Evolutionary conservation across 2,888 invertebrate species (phyloP), one percentile per base, ranked within the genome.

Genomic region (Phalera bucephala): DNA sequence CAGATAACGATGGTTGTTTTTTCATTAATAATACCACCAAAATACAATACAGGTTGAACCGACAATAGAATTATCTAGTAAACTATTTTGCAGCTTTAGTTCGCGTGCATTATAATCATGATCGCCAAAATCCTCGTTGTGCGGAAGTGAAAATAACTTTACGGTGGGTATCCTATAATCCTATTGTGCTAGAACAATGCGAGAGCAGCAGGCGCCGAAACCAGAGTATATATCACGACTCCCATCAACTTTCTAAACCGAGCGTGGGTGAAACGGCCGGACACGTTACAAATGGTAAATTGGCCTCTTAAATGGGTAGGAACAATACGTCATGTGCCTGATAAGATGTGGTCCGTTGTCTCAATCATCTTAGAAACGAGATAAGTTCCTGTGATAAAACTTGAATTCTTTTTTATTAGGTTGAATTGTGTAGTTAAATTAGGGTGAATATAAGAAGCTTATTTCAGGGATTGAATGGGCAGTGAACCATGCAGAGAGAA

Each of bases 151-250:
- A 67, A 67, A 64, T 55, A 47, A 45, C 47, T 39, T 37, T 40
- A 47, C 45, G 30, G 40, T 45, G 31, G n/a, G 43, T 60, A 71
- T 70, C 64, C 64, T 64, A 69, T 67, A 72, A 72, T 73, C 59
- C 65, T 70, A 77, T 76, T 78, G 74, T 76, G 56, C 52, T 33
- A 68, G 66, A 72, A 79, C 72, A 72, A 79, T 73, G 45, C 38
- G 39, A 47, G 44, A 53, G 45, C 42, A 46, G 45, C 36, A 38
- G 45, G 48, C 45, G 53, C 59, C 65, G 54, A 72, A 70, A 72
- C 61, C 59, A 52, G 41, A 53, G 50, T 46, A 65, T 67, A 58
- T 72, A 76, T 71, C 65, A 34, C 42, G 31, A 49, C 51, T 39
- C 50, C 53, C 60, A 70, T 64, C 52, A 47, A 71, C 75, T 72